Conservation (phyloP, 2,113 vertebrate species). For the Chaenocephalus aceratus region DNA sequence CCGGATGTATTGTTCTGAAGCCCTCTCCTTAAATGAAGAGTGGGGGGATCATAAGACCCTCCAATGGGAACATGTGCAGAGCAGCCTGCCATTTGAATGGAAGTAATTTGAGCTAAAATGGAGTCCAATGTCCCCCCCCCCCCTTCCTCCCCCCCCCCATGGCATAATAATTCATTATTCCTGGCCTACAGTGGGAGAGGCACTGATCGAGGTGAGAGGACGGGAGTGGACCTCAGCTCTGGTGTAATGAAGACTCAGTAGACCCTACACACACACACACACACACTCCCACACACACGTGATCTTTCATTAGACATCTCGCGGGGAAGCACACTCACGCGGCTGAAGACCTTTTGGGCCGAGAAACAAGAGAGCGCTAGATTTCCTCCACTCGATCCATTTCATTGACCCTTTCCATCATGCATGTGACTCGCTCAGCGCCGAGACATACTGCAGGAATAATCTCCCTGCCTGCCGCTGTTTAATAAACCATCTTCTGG, state of each 20-base stretch:
- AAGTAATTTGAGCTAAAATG: slow-evolving; percentile 81
- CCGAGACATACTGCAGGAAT: slow-evolving; percentile 74
- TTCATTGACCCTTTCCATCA: slow-evolving; percentile 80
- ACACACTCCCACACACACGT: slow-evolving; percentile 48
- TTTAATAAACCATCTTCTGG: slow-evolving; percentile 66
- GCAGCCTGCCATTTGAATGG: slow-evolving; percentile 74
- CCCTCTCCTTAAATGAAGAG: slow-evolving; percentile 21
- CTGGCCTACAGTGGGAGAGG: slow-evolving; percentile 70
- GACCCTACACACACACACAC: slow-evolving; percentile 70
- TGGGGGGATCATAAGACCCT: slow-evolving; percentile 46
- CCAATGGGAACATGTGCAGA: slow-evolving; percentile 40
- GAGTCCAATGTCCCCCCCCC: slow-evolving; percentile 67
- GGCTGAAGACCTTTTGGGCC: slow-evolving; percentile 78
- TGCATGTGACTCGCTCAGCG: slow-evolving; percentile 72
- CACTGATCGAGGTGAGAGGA: slow-evolving; percentile 76
- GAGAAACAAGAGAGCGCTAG: slow-evolving; percentile 72
- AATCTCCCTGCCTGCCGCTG: slow-evolving; percentile 48
- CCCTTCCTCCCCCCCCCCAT: slow-evolving; percentile 68
- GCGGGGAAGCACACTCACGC: slow-evolving; percentile 73
- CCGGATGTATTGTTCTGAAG: too few species aligned
- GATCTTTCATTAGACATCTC: slow-evolving; percentile 74
- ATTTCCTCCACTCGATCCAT: slow-evolving; percentile 76
- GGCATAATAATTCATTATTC: slow-evolving; percentile 82
- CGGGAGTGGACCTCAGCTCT: slow-evolving; percentile 75
- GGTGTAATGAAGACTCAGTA: slow-evolving; percentile 82